Base-by-base conservation (phyloP, 1,140 invertebrate genomes). In the Conus betulinus region DNA sequence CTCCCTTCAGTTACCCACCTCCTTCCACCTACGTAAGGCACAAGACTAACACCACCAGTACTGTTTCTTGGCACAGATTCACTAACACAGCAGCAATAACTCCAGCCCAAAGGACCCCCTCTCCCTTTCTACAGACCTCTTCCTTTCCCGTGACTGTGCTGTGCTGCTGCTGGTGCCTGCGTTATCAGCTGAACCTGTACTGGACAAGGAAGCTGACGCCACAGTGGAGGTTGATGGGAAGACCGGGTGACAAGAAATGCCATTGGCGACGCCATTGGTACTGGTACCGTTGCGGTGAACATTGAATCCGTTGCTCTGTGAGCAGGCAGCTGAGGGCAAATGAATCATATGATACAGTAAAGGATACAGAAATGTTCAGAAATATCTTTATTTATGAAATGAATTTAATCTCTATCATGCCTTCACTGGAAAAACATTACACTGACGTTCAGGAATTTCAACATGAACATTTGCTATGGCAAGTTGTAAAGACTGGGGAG, bases 261-360 rank as follows among this genome's bases (percentile, higher is more conserved):
- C 92, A 90, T 92, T 94, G 78, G 92, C 92, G 57, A 91, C 91
- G n/a, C 93, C 93, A 89, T 94, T 94, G 10, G 92, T 87, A 53
- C 90, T 91, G 25, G 93, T 92, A 76, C 93, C 92, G 92, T 93
- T 92, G 91, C 91, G 88, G 90, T 92, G 91, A 81, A 94, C 76
- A 85, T 91, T 94, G 85, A 90, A 95, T n/a, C 94, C 94, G 92
- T 95, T 95, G 74, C 84, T 93, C 15, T 91, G 78, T 25, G 88
- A 57, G 84, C 90, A 91, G 27, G 91, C 85, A 86, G 90, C 90
- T 85, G 89, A 13, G 7, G 55, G 53, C 39, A 53, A 17, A 78
- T 39, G 17, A n/a, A 78, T 39, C 39, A 39, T 39, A 3, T 39
- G 39, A 39, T 39, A 39, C 39, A 39, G 39, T 39, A 39, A 39